These are phyloP conservation scores for Notolabrus celidotus DNA, from an alignment of 2,797 vertebrate genomes.

Conservation along the genomic window DNA sequence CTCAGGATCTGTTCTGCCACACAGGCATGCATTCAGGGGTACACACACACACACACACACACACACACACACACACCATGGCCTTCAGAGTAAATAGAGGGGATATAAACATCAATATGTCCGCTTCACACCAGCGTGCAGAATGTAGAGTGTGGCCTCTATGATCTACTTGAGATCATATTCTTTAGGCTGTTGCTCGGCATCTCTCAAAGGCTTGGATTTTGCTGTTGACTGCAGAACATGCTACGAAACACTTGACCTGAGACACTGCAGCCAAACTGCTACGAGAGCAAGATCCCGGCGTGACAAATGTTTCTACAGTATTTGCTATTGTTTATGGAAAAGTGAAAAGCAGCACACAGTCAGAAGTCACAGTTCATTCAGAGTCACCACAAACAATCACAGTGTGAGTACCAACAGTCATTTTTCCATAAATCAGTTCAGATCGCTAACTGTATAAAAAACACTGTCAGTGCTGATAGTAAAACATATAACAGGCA, in stretches of 20 bases:
- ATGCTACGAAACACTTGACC: background rate
- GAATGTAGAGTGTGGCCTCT: constrained; percentile 56
- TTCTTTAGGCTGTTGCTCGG: constrained; percentile 21
- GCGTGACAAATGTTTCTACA: background rate
- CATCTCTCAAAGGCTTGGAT: constrained; percentile 12
- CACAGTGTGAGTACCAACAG: background rate
- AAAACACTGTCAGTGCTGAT: background rate
- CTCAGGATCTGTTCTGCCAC: constrained; percentile 55
- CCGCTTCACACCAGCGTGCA: constrained; percentile 34
- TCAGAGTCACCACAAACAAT: background rate
- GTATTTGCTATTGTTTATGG: background rate
- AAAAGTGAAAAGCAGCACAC: background rate
- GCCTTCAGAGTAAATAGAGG: constrained; percentile 51
- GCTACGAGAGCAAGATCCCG: background rate
- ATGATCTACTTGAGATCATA: constrained; percentile 38
- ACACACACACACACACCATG: constrained; percentile 25
- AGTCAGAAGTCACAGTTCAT: background rate
- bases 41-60: constrained; percentile 21
- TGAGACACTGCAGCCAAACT: background rate
- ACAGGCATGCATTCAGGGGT: constrained; percentile 32
- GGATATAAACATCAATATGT: constrained; percentile 53
- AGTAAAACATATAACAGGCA: constrained; percentile 9
- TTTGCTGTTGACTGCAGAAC: constrained; percentile 18
- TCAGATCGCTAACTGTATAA: background rate
- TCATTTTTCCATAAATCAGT: background rate